These are phyloP conservation scores for Tachyglossus aculeatus DNA, from an alignment of 2,797 vertebrate genomes.

Conservation along the genomic window DNA sequence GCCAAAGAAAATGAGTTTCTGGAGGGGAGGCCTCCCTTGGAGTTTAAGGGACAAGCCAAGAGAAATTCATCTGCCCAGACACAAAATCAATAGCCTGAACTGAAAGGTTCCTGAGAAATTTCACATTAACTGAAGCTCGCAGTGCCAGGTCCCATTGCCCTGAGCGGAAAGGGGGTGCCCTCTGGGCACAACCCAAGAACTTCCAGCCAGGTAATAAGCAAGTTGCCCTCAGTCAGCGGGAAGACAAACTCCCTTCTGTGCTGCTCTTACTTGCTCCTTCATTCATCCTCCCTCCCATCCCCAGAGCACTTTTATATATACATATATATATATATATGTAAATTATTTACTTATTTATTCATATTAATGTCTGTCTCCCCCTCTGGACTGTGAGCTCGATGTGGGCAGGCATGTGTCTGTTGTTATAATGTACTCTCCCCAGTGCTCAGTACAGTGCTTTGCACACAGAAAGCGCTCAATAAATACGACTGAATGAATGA, in stretches of 20 bases:
- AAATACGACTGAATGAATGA: no score
- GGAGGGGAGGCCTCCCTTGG: not conserved
- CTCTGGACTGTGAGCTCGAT: no score
- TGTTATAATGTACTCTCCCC: no score
- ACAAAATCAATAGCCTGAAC: slow-evolving; percentile 4
- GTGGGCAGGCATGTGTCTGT: no score
- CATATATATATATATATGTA: no score
- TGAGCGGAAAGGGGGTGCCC: not conserved
- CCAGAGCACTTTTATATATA: no score
- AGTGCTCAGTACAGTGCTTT: no score
- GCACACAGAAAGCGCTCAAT: no score
- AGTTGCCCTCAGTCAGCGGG: not conserved
- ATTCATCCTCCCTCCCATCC: no score
- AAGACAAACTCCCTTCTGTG: not conserved
- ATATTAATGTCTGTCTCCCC: no score
- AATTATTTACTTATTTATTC: no score
- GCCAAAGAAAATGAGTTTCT: slow-evolving; percentile 26
- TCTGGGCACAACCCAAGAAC: not conserved
- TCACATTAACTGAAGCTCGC: not conserved
- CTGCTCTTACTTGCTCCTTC: not conserved
- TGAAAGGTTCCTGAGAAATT: not conserved
- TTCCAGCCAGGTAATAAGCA: not conserved
- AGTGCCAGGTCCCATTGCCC: not conserved
- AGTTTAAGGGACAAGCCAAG: slow-evolving; percentile 5
- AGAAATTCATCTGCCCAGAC: not conserved